Evolutionary conservation across 1,140 invertebrate genomes (phyloP), one percentile per base, ranked within the genome.

Genomic region (Mercenaria mercenaria): DNA sequence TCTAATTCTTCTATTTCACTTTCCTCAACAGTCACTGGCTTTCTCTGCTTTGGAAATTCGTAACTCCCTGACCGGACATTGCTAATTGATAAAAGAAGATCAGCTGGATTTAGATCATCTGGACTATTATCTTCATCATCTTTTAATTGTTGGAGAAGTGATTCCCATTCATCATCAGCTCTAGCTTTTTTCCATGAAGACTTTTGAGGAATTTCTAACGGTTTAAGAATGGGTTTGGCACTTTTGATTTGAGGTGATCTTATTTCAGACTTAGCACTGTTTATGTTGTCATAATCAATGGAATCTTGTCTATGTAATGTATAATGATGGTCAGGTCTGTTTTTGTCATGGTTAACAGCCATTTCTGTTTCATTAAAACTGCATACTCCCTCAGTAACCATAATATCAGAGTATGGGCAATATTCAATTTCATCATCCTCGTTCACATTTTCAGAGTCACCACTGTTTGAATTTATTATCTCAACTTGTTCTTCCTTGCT

Each of bases 111-210:
- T 8, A 88, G 56, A 61, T 88, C 86, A 88, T 88, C 86, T 23
- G 86, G 86, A 56, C 86, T 88, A 15, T 69, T 56, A 37, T 88
- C 43, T 43, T 88, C 86, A 81, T 77, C 86, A 56, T 88, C 85
- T 61, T 88, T 88, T 52, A 88, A 59, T 32, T 88, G 86, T 32
- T 88, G 86, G n/a, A 88, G 39, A 1, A 88, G 43, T 3, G 47
- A 37, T 72, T 88, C 86, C 86, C 86, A 88, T 72, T 88, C 86
- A 61, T 87, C 85, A 69, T 88, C 86, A 67, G 61, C 56, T 56
- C 69, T 32, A 34, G 61, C 67, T 43, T 88, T 88, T 20, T 61
- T 50, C 67, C 37, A 61, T 41, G 76, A 77, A n/a, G 77, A 34
- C 52, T 80, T 61, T 37, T 56, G 76, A 64, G 86, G 86, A 34